Percentiles rank a stretch among this genome's conserved stretches.
Conservation (phyloP, 2,113 vertebrate genomes). For the Gobio gobio region DNA sequence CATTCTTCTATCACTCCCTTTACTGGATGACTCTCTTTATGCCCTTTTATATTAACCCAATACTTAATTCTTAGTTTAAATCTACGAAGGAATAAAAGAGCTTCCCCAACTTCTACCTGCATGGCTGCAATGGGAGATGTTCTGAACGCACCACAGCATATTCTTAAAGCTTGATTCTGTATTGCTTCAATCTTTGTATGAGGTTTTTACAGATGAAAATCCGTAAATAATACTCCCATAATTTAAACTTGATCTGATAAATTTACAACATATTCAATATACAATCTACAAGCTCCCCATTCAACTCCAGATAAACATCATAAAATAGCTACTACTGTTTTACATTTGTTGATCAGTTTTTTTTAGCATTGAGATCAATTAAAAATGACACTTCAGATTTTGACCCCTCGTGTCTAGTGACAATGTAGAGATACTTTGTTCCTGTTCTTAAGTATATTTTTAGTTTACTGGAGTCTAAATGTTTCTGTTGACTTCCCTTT, state of each 20-base stretch:
- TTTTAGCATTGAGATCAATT: not conserved
- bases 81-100: not conserved
- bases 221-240: not conserved
- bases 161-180: slow-evolving; percentile 1
- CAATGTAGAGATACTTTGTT: too few species aligned
- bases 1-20: too few species aligned
- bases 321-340: not conserved
- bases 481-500: too few species aligned
- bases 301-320: not conserved
- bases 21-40: too few species aligned
- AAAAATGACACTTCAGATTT: too few species aligned
- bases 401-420: too few species aligned
- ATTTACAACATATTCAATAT: not conserved
- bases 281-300: not conserved
- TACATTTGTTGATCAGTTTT: not conserved
- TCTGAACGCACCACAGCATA: not conserved
- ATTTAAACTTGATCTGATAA: not conserved
- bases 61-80: not conserved
- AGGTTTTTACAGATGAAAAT: not conserved
- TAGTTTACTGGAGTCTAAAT: too few species aligned
- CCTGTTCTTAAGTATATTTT: too few species aligned
- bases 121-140: not conserved
- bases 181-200: not conserved
- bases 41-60: not conserved
- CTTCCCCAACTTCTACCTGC: not conserved